These are phyloP conservation scores for Chymomyza amoena DNA, from an alignment of 2,888 invertebrate genomes.

Conservation along the genomic window DNA sequence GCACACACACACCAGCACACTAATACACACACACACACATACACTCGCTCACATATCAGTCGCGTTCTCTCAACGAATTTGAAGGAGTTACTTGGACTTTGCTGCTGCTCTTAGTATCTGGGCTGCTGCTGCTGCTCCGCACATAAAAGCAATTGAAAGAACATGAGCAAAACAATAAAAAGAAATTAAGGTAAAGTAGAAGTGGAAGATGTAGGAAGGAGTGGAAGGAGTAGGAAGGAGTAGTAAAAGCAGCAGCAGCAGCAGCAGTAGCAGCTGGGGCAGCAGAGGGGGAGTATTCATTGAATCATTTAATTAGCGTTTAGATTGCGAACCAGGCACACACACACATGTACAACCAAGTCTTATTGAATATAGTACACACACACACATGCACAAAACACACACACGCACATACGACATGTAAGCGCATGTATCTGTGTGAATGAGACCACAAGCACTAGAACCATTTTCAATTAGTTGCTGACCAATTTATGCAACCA, in stretches of 20 bases:
- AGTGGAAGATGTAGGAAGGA: constrained; percentile 7
- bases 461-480: constrained; percentile 73
- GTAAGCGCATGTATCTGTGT: constrained; percentile 22
- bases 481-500: constrained; percentile 70
- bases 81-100: constrained; percentile 54
- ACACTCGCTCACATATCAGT: constrained; percentile 21
- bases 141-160: constrained; percentile 71
- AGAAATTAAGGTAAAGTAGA: constrained; percentile 73
- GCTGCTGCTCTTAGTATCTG: constrained; percentile 1
- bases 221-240: not conserved
- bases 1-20: constrained; percentile 14
- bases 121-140: constrained; percentile 25
- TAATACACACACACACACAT: constrained; percentile 11
- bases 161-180: constrained; percentile 75
- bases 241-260: constrained; percentile 11
- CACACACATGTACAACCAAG: constrained; percentile 22
- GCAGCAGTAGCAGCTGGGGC: constrained; percentile 14
- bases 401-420: not conserved
- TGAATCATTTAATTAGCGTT: constrained; percentile 79
- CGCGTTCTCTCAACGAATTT: constrained; percentile 26
- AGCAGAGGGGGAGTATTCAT: constrained; percentile 60
- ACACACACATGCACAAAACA: constrained; percentile 3
- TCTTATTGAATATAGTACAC: constrained; percentile 45
- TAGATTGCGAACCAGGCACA: constrained; percentile 55
- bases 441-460: constrained; percentile 45